Evolutionary conservation across 2,797 vertebrate genomes (phyloP).

Genomic region (Alca torda): DNA sequence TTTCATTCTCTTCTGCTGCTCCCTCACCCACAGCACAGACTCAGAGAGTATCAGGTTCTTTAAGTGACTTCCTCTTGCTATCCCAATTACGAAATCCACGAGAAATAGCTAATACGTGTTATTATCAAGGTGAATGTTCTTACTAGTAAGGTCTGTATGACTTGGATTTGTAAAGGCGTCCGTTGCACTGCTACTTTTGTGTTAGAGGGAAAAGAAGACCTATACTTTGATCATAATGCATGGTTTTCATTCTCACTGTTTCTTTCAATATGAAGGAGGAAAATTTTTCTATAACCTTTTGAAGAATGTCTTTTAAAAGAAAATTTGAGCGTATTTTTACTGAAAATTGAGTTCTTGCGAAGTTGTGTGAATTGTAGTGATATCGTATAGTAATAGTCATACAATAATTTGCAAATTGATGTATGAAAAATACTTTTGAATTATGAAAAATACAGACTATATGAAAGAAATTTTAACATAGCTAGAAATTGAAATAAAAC

Average conservation of each 20-base stretch:
- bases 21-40: background rate
- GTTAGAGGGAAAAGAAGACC: background rate
- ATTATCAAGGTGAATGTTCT: background rate
- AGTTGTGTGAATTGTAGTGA: background rate
- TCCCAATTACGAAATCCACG: background rate
- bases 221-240: background rate
- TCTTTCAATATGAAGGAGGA: background rate
- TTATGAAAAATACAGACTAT: background rate
- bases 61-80: background rate
- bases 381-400: background rate
- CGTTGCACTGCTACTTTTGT: background rate
- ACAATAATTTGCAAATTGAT: background rate
- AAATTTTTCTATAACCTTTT: background rate
- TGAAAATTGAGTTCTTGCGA: background rate
- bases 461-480: background rate
- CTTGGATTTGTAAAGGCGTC: background rate
- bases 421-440: background rate
- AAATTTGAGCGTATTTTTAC: background rate
- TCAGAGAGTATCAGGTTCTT: background rate
- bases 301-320: background rate
- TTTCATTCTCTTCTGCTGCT: background rate
- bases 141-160: background rate
- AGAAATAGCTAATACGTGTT: background rate
- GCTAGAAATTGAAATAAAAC: background rate
- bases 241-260: background rate